Evolutionary conservation across 2,113 vertebrate species (phyloP), one percentile per base, ranked within the genome.

Genomic region (Grammomys dolichurus): DNA sequence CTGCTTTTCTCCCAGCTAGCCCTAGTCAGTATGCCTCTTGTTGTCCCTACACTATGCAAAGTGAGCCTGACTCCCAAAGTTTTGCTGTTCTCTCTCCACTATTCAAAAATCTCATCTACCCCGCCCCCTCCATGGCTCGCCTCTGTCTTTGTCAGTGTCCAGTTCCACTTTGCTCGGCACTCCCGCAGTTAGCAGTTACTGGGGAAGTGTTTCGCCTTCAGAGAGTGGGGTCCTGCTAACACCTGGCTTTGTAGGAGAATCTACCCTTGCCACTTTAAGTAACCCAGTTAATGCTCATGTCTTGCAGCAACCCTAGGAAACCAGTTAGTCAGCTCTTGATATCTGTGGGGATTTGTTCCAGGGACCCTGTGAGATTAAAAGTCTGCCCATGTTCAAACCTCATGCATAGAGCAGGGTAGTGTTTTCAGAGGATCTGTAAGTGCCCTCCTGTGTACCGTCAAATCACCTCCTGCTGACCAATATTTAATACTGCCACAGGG

Each of bases 121-220:
- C 28, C 19, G 17, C 4, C 22, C n/a, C 12, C 11, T 24, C 36
- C n/a, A 24, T 14, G 54, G 80, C 80, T 0, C 80, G 11, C 80
- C 12, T 56, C 75, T 0, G 1, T 36, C 31, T 81, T n/a, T 36
- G 3, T 12, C 33, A 0, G 10, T 3, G 36, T 63, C 26, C 51
- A 31, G 6, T 19, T 43, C 14, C 48, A 28, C 63, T 28, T 28
- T 73, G 40, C 48, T 69, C 58, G 48, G 73, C 9, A 36, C 69
- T 6, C 48, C 36, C 33, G 22, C 33, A n/a, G 9, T 6, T 56
- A 17, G 33, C 12, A 56, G 33, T 81, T n/a, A 81, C 24, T 20
- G 31, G 33, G 51, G 33, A 58, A 58, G 14, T 22, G 0, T 58
- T 19, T 20, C 12, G 20, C 33, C 78, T n/a, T 58, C 78, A 81